Evolutionary conservation across 2,113 vertebrate genomes (phyloP).

Genomic region (Uropsilus gracilis): DNA sequence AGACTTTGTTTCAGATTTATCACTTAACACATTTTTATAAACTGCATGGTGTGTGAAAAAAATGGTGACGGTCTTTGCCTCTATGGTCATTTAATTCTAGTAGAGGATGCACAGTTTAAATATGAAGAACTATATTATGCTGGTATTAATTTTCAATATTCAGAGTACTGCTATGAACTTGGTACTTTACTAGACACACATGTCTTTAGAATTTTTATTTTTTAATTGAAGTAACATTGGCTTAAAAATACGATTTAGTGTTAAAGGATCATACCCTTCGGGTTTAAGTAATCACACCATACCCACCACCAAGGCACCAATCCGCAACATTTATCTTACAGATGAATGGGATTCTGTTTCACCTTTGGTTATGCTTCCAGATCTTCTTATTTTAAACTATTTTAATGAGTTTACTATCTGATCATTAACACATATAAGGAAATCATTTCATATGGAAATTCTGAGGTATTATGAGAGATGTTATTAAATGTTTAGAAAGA

Average conservation of each 20-base stretch:
- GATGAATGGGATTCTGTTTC: conserved; percentile 14
- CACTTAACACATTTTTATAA: background rate
- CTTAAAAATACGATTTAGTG: too few species aligned
- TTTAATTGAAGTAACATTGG: too few species aligned
- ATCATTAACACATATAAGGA: background rate
- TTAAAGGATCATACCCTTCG: too few species aligned
- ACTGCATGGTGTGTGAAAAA: background rate
- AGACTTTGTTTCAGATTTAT: conserved; percentile 4
- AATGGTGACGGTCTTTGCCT: background rate
- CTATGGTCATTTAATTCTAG: background rate
- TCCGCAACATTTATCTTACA: background rate
- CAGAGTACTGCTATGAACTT: background rate
- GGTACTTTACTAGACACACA: background rate
- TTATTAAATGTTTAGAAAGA: background rate
- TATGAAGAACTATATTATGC: background rate
- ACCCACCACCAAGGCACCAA: background rate
- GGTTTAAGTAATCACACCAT: too few species aligned
- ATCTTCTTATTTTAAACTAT: conserved; percentile 26
- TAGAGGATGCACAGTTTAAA: background rate
- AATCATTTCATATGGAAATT: background rate
- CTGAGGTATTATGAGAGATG: background rate
- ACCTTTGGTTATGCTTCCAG: background rate
- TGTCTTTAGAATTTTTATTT: background rate
- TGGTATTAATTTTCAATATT: background rate
- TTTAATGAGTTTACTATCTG: background rate